These are phyloP conservation scores for Boulengerochromis microlepis DNA, from an alignment of 2,113 vertebrate species.

Conservation along the genomic window DNA sequence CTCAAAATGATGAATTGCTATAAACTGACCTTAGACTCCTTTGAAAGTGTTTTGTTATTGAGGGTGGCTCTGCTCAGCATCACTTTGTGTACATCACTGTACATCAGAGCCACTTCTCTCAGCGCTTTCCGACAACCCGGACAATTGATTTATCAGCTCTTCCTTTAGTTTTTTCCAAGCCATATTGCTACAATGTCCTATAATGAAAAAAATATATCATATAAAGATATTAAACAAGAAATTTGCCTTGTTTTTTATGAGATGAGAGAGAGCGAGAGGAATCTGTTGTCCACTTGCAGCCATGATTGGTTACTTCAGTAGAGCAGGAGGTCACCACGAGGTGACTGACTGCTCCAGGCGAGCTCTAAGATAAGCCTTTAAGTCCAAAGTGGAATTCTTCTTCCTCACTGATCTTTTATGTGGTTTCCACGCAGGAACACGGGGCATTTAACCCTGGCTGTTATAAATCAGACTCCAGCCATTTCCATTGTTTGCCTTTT, in stretches of 20 bases:
- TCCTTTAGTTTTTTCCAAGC: neutral
- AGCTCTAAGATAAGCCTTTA: conserved; percentile 12
- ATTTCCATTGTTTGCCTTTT: conserved; percentile 38
- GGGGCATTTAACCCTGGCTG: conserved; percentile 8
- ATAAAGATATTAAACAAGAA: neutral
- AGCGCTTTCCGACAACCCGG: accelerated
- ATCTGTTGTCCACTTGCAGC: conserved; percentile 3
- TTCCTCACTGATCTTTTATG: conserved; percentile 21
- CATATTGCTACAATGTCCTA: conserved; percentile 1
- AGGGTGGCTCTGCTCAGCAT: conserved; percentile 25
- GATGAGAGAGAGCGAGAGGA: neutral
- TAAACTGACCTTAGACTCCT: neutral
- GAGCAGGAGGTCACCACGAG: conserved; percentile 32
- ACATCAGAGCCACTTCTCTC: neutral
- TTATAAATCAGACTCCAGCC: conserved; percentile 7
- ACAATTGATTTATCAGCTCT: neutral
- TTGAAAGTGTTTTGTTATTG: conserved; percentile 20
- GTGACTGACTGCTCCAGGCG: neutral
- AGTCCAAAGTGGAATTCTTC: conserved; percentile 27
- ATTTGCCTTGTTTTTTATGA: neutral
- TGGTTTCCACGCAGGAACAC: conserved; percentile 24
- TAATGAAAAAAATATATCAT: conserved; percentile 5
- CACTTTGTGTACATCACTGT: conserved; percentile 6
- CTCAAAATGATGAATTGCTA: neutral
- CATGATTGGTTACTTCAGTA: neutral